Evolutionary conservation across 2,888 invertebrate species (phyloP), one percentile per base, ranked within the genome.

Genomic region (Thera britannica): DNA sequence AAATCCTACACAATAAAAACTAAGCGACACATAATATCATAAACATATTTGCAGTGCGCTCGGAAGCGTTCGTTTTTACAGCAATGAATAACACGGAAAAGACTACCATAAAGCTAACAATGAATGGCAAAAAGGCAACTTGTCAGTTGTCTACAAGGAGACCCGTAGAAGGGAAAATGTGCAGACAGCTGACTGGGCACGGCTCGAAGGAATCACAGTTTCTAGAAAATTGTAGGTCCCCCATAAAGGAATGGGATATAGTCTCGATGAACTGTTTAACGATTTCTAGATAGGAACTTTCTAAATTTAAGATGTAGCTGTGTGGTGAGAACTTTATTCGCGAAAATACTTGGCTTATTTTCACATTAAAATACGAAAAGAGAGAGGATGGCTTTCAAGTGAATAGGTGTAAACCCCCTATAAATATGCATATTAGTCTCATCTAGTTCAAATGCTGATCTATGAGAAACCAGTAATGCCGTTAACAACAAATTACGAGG

Each of bases 401-500:
- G 6, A 41, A 41, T 41, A 41, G 3, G 7, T 41, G 6, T 7
- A 41, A 41, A 41, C 5, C 41, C 41, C 6, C 41, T 4, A 41
- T 41, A 41, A 41, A 34, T 52, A 52, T 8, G 23, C 62, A 62
- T 56, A 65, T 52, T n/a, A 57, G 48, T 36, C 58, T 58, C 49
- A 62, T 68, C 61, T 68, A 62, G 54, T 58, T 54, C 46, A 57
- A 64, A 68, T 61, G 52, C 46, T 49, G 9, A 58, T 51, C 49
- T 62, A 36, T 12, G 55, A 23, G 55, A 58, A 66, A 69, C 65
- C 65, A 62, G 68, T 69, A 65, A 58, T 65, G 62, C 65, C 65
- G 68, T 65, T 69, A 69, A 62, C 54, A 64, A 54, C 57, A 62
- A 65, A 58, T 65, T 48, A 57, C 58, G 62, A 59, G 48, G 5